Evolutionary conservation across 2,113 vertebrate genomes (phyloP).

Genomic region (Cathartes aura): DNA sequence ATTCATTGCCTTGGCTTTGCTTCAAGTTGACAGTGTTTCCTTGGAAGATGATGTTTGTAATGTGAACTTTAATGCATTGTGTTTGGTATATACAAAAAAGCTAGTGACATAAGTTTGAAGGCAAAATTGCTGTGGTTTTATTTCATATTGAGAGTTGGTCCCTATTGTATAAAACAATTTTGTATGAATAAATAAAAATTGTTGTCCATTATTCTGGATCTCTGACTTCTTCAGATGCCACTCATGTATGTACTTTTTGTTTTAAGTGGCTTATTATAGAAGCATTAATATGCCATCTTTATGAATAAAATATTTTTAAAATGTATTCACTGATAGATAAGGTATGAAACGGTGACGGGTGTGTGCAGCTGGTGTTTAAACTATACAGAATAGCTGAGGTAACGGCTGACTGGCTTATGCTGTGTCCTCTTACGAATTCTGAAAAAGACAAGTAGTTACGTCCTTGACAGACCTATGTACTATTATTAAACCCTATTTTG

Average conservation of each 20-base stretch:
- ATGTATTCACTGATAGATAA: background rate
- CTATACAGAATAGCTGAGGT: background rate
- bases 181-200: background rate
- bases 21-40: background rate
- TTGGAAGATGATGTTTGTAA: background rate
- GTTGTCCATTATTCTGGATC: background rate
- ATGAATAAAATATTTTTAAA: background rate
- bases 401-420: background rate
- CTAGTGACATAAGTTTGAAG: background rate
- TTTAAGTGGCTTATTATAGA: background rate
- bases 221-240: background rate
- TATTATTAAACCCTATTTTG: background rate
- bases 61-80: background rate
- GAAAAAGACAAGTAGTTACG: background rate
- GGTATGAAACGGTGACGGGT: background rate
- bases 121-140: background rate
- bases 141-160: background rate
- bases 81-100: background rate
- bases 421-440: background rate
- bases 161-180: background rate
- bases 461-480: background rate
- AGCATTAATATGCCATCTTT: background rate
- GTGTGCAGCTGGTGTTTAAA: background rate
- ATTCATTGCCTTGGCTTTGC: background rate
- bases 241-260: rapidly evolving